Percentiles rank a stretch among this genome's conserved stretches.
Conservation (phyloP, 2,113 vertebrate species). For the Osmerus mordax region DNA sequence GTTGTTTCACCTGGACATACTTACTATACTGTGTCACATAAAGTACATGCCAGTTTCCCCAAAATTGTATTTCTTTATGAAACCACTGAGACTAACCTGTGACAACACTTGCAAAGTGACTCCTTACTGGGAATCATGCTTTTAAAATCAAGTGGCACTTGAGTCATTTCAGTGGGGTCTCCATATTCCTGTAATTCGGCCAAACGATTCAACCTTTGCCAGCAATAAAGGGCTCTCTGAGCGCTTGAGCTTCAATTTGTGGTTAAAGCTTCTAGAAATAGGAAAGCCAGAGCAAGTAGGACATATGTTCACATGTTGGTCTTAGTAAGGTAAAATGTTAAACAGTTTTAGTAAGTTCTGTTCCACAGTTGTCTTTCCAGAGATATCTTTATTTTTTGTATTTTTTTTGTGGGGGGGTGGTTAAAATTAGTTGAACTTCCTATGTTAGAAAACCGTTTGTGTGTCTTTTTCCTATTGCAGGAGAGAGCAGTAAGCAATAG, state of each 20-base stretch:
- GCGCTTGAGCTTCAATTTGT: neutral
- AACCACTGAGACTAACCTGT: no score
- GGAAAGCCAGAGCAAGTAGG: no score
- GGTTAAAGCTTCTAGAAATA: no score
- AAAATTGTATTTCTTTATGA: no score
- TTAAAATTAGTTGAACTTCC: neutral
- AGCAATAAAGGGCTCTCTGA: neutral
- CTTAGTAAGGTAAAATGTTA: neutral
- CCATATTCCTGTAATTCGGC: neutral
- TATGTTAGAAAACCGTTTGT: slow-evolving; percentile 60
- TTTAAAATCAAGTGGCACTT: slow-evolving; percentile 1
- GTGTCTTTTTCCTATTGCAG: slow-evolving; percentile 56
- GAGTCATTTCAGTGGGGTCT: neutral
- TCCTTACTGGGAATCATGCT: neutral
- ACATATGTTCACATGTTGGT: neutral
- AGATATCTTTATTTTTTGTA: no score
- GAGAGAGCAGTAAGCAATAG: slow-evolving; percentile 38
- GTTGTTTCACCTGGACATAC: no score
- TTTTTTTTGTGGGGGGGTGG: no score
- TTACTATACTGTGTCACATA: no score
- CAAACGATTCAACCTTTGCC: neutral
- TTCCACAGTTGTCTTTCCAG: no score
- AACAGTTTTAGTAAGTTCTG: no score
- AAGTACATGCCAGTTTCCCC: no score
- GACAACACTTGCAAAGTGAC: neutral